phyloP scores from a whole-genome alignment of 2,797 vertebrate species.

The Hydrocynus forskahlii region DNA sequence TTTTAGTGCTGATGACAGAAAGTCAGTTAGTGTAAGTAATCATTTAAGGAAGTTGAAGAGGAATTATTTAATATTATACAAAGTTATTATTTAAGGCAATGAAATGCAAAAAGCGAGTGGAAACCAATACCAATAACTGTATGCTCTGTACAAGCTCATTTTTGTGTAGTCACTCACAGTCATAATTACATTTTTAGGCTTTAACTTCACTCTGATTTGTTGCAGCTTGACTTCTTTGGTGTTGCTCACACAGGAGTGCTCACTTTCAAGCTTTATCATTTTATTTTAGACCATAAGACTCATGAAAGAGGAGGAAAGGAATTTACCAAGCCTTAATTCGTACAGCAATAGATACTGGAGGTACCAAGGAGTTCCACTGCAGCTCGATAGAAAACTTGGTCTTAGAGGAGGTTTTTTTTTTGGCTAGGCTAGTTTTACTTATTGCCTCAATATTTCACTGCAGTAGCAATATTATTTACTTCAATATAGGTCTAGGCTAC shows the following conservation, averaged over 20 bases:
- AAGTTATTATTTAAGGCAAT: too few relatives aligned
- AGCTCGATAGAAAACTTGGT: not conserved
- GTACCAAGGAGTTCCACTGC: not conserved
- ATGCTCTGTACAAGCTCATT: too few relatives aligned
- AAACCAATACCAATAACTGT: too few relatives aligned
- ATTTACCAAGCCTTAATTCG: not conserved
- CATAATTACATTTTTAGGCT: too few relatives aligned
- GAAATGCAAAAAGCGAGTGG: too few relatives aligned
- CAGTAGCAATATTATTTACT: not conserved
- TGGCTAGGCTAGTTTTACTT: not conserved
- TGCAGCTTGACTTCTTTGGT: not conserved
- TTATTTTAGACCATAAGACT: not conserved
- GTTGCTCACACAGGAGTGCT: not conserved
- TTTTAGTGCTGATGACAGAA: too few relatives aligned
- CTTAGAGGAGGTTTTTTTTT: not conserved
- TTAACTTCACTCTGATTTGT: too few relatives aligned
- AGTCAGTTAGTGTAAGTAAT: too few relatives aligned
- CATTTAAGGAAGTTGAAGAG: too few relatives aligned
- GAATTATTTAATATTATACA: too few relatives aligned
- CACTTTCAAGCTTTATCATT: constrained; percentile 3
- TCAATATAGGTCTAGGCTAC: not conserved
- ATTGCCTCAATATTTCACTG: not conserved
- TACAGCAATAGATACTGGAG: not conserved
- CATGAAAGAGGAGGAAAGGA: not conserved
- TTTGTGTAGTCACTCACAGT: too few relatives aligned